phyloP scores from a whole-genome alignment of 2,113 vertebrate genomes.

The Muscicapa adusta region DNA sequence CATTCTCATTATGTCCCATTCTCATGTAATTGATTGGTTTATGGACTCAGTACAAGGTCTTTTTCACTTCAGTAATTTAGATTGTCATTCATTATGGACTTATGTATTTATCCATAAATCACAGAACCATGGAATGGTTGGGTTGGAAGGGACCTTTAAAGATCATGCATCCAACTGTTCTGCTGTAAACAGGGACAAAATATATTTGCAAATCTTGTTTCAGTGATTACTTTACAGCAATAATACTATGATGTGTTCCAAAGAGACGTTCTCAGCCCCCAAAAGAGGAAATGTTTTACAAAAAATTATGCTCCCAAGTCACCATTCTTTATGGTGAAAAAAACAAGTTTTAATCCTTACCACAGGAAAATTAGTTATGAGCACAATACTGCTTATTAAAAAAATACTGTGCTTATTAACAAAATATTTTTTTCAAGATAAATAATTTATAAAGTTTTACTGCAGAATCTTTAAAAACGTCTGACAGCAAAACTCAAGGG shows the following conservation, averaged over 20 bases:
- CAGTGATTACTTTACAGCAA: background rate
- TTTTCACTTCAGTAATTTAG: background rate
- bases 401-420: background rate
- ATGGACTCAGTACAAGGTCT: background rate
- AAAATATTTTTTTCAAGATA: background rate
- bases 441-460: background rate
- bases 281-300: background rate
- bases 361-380: background rate
- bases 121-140: background rate
- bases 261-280: background rate
- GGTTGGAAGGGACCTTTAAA: background rate
- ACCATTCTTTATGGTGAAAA: background rate
- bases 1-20: background rate
- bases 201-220: background rate
- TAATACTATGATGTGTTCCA: background rate
- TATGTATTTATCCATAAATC: background rate
- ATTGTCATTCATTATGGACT: background rate
- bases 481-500: background rate
- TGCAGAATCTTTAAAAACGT: background rate
- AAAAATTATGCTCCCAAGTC: background rate
- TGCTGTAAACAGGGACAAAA: background rate
- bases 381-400: background rate
- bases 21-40: background rate
- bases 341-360: background rate
- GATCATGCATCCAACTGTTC: background rate